Evolutionary conservation across 1,140 invertebrate genomes (phyloP).

Genomic region (Charaxes varanes): DNA sequence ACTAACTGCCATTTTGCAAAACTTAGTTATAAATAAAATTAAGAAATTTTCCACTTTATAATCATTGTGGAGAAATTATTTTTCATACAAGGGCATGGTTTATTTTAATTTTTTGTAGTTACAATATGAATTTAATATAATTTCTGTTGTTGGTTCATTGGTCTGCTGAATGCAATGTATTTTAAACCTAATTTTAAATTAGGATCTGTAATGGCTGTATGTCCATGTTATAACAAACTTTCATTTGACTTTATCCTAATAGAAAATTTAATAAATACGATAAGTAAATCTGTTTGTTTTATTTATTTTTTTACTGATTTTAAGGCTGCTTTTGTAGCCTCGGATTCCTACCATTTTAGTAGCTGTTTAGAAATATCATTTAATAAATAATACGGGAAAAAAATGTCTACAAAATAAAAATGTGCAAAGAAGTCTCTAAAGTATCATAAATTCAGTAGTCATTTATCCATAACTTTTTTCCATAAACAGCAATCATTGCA

Average conservation of each 20-base stretch:
- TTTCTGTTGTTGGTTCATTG: background rate
- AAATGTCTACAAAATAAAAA: too few species aligned
- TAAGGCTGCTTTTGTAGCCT: too few species aligned
- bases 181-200: constrained; percentile 3
- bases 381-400: too few species aligned
- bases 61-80: constrained; percentile 5
- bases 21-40: constrained; percentile 15
- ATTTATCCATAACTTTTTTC: constrained; percentile 40
- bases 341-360: too few species aligned
- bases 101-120: constrained; percentile 1
- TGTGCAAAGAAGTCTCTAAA: too few species aligned
- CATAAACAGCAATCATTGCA: constrained; percentile 64
- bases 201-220: constrained; percentile 8
- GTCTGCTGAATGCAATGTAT: constrained; percentile 10
- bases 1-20: constrained; percentile 53
- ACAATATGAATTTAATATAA: background rate
- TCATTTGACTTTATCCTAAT: constrained; percentile 14
- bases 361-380: too few species aligned
- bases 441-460: constrained; percentile 3
- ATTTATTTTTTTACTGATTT: too few species aligned
- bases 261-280: constrained; percentile 15
- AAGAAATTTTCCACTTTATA: constrained; percentile 7
- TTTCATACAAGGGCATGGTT: constrained; percentile 1
- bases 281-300: constrained; percentile 5
- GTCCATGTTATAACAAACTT: constrained; percentile 7